Evolutionary conservation across 2,797 vertebrate genomes (phyloP).

Genomic region (Acipenser ruthenus): DNA sequence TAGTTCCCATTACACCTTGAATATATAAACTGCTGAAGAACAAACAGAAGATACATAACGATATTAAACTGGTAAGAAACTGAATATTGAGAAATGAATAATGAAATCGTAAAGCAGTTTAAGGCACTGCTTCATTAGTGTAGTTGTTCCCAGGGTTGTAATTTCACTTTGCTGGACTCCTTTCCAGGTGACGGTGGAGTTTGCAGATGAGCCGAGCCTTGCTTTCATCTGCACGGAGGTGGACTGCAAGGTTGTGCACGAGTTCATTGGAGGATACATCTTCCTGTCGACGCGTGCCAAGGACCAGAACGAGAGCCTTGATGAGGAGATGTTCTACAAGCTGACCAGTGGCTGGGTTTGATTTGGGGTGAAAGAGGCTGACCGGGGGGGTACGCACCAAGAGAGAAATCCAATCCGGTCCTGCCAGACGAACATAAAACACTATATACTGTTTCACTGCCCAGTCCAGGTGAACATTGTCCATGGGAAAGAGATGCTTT

Average conservation of each 20-base stretch:
- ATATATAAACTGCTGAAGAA: no score
- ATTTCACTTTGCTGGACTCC: background rate
- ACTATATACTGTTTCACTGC: background rate
- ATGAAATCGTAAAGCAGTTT: no score
- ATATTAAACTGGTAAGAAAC: no score
- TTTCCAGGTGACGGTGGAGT: slow-evolving; percentile 89
- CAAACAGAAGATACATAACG: no score
- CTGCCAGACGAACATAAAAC: background rate
- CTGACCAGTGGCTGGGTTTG: slow-evolving; percentile 97
- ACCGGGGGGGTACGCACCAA: slow-evolving; percentile 35
- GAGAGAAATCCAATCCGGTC: slow-evolving; percentile 33
- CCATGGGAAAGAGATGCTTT: no score
- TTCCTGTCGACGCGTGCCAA: slow-evolving; percentile 94
- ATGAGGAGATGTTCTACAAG: slow-evolving; percentile 99
- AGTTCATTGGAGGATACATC: slow-evolving; percentile 98
- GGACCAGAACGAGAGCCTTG: slow-evolving; percentile 96
- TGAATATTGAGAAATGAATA: no score
- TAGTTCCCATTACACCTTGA: no score
- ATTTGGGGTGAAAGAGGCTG: slow-evolving; percentile 43
- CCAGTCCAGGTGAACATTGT: no score
- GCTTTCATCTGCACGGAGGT: slow-evolving; percentile 93
- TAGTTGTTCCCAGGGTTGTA: background rate
- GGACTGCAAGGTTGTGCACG: slow-evolving; percentile 96
- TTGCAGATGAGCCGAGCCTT: slow-evolving; percentile 86
- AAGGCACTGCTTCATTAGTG: background rate